phyloP scores from a whole-genome alignment of 1,140 invertebrate species.

The Heterodera carotae region DNA sequence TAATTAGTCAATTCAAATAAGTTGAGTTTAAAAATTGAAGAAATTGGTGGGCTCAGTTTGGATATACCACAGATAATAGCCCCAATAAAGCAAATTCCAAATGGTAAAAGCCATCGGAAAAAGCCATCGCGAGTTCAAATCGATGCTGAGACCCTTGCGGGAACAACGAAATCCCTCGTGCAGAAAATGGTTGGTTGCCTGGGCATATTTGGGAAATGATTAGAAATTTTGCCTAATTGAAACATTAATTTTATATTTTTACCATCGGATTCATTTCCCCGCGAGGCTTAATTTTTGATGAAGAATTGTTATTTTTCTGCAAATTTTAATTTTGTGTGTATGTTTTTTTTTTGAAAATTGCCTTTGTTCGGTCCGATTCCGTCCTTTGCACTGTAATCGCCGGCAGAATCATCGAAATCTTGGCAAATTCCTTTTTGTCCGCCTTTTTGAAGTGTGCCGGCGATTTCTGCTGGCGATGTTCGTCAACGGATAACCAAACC shows the following conservation, averaged over 20 bases:
- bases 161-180: conserved; percentile 16
- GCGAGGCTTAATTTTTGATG: neutral
- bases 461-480: neutral
- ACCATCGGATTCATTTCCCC: conserved; percentile 20
- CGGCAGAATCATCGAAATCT: neutral
- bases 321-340: neutral
- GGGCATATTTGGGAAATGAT: neutral
- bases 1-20: neutral
- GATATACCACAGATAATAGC: conserved; percentile 21
- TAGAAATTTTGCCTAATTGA: neutral
- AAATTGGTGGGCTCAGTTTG: neutral
- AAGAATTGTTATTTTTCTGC: neutral
- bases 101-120: conserved; percentile 26
- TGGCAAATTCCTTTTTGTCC: neutral
- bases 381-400: neutral
- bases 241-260: neutral
- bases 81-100: conserved; percentile 29
- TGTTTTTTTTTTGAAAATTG: neutral
- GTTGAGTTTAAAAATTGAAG: neutral
- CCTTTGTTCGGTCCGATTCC: neutral
- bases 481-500: neutral
- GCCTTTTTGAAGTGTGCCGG: neutral
- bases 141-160: conserved; percentile 19
- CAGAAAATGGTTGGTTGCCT: conserved; percentile 22
- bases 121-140: conserved; percentile 9